These are phyloP conservation scores for Megaleporinus macrocephalus DNA, from an alignment of 2,113 vertebrate species.

Conservation along the genomic window DNA sequence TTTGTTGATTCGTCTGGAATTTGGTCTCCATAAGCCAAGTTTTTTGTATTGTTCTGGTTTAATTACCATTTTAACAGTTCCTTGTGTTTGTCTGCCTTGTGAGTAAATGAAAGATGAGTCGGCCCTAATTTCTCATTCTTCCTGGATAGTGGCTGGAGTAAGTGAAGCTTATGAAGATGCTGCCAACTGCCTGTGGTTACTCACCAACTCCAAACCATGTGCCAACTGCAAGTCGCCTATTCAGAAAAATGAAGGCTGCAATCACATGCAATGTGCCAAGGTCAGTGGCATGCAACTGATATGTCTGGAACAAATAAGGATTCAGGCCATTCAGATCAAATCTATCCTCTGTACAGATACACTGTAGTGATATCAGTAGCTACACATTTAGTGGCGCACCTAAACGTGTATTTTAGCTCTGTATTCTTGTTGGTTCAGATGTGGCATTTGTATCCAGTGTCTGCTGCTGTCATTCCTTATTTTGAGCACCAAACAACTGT, in stretches of 20 bases:
- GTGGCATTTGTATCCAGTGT: no score
- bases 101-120: not conserved
- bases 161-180: constrained; percentile 95
- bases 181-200: constrained; percentile 96
- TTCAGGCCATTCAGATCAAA: not conserved
- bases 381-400: no score
- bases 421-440: no score
- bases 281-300: constrained; percentile 65
- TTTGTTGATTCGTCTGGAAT: no score
- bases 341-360: not conserved
- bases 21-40: not conserved
- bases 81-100: not conserved
- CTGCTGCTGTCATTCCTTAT: no score
- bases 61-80: no score
- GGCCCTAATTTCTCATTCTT: not conserved
- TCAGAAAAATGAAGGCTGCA: constrained; percentile 98
- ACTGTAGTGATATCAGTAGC: no score
- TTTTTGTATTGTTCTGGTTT: not conserved
- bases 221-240: constrained; percentile 98
- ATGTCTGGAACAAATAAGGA: not conserved
- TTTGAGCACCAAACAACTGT: no score
- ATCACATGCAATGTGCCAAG: constrained; percentile 99
- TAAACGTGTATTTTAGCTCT: no score
- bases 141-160: constrained; percentile 88
- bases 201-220: constrained; percentile 94